Base-by-base conservation (phyloP, 2,113 vertebrate species). In the Eudyptes chrysolophus region DNA sequence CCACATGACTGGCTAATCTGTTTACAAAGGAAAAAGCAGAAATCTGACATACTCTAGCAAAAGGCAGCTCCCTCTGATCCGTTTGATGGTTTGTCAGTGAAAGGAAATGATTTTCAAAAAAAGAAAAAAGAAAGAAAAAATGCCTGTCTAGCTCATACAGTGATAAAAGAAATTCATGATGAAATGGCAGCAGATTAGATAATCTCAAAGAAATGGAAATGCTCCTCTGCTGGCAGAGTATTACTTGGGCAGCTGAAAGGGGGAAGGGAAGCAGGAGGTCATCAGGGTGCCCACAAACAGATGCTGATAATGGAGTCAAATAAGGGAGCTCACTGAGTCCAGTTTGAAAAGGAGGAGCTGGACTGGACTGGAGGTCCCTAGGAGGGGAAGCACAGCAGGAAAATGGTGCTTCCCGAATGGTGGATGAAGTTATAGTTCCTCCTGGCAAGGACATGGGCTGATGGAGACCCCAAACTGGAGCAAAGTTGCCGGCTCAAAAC, bases 131-230 rank as follows among this genome's bases (percentile, higher is more conserved):
- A 92, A 95, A 92, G 20, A 88, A 95, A 96, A 94, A 90, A 87
- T 80, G 95, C 40, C 74, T 90, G 2, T 91, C 96, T 92, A 94
- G 82, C 92, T 96, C 93, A 82, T 84, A 97, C 84, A 91, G 97
- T 97, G 96, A 92, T 92, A 89, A 92, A 96, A 95, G 75, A 86
- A 95, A 97, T 96, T 94, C 46, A 75, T 90, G 93, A 94, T 97
- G 98, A 97, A 94, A 98, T 96, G 97, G 93, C 57, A 97, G 98
- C 98, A 96, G 97, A 96, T 97, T 94, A 96, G 96, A 94, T 98
- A 87, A 97, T 97, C 97, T 98, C 92, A 90, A 96, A 98, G 94
- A 96, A 96, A 98, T 98, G 98, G 95, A 98, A 95, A 98, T 97
- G 98, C 80, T 69, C 92, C 95, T 97, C 95, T 95, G 92, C 94